Conservation (phyloP, 2,797 vertebrate species). For the Monodelphis domestica region DNA sequence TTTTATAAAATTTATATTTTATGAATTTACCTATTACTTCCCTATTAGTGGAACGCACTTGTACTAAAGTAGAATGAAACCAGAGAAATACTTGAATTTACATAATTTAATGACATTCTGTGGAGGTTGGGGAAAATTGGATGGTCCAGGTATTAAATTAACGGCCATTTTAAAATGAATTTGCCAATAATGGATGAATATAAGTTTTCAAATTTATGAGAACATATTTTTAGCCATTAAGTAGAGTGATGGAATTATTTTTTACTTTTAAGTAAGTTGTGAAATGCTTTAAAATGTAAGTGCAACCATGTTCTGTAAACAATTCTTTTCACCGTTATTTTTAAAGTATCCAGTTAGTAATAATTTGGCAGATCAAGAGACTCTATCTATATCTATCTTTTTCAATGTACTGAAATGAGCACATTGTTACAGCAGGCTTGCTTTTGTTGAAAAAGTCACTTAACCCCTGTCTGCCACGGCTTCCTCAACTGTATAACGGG, state of each 20-base stretch:
- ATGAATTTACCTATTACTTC: neutral
- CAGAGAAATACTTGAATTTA: neutral
- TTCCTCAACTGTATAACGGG: neutral
- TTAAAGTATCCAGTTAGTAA: conserved; percentile 28
- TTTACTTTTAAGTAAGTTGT: conserved; percentile 54
- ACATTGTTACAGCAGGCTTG: neutral
- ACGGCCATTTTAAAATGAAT: neutral
- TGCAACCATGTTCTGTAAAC: conserved; percentile 9
- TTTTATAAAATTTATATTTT: too few species aligned
- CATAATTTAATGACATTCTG: neutral
- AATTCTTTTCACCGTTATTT: conserved; percentile 16
- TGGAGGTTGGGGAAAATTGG: neutral
- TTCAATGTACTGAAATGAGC: conserved; percentile 38
- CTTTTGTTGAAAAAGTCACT: neutral
- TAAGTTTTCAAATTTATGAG: neutral
- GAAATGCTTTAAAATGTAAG: conserved; percentile 52
- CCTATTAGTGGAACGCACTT: neutral
- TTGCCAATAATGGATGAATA: neutral
- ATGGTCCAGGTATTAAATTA: neutral
- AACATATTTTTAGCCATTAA: conserved; percentile 10
- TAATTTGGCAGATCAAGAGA: neutral
- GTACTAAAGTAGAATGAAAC: neutral
- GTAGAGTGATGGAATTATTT: conserved; percentile 12
- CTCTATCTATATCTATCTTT: conserved; percentile 5
- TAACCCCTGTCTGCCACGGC: neutral